These are phyloP conservation scores for Homarus gammarus DNA, from an alignment of 2,888 invertebrate species.

Conservation along the genomic window DNA sequence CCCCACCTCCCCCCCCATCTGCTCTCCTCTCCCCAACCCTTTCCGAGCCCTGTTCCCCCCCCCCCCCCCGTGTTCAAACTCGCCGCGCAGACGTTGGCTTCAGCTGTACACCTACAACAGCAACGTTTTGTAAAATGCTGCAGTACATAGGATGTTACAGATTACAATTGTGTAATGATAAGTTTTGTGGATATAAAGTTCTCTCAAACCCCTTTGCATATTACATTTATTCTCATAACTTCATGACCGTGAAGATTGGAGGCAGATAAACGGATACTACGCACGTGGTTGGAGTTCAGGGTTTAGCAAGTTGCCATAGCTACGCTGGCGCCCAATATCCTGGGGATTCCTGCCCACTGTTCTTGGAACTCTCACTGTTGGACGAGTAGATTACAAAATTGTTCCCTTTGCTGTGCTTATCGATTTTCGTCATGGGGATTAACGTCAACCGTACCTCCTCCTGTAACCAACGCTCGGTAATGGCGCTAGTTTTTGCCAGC, in stretches of 20 bases:
- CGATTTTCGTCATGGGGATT: background rate
- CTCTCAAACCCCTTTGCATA: too few relatives aligned
- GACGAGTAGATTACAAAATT: too few relatives aligned
- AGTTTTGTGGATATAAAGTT: too few relatives aligned
- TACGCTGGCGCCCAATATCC: background rate
- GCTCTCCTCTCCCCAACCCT: background rate
- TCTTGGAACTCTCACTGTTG: too few relatives aligned
- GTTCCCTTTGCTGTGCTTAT: background rate
- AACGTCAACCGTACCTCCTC: background rate
- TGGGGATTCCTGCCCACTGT: background rate
- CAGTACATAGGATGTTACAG: too few relatives aligned
- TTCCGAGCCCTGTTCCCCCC: background rate
- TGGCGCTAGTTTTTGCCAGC: background rate
- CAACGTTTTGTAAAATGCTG: too few relatives aligned
- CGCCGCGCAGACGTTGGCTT: too few relatives aligned
- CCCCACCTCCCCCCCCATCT: background rate
- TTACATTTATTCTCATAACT: too few relatives aligned
- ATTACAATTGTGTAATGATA: too few relatives aligned
- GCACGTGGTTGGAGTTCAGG: background rate
- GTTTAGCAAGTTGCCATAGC: background rate
- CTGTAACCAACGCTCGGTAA: background rate
- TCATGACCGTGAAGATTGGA: background rate
- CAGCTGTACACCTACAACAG: too few relatives aligned
- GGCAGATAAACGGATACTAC: background rate
- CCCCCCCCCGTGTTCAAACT: too few relatives aligned